Evolutionary conservation across 1,140 invertebrate species (phyloP).

Genomic region (Conus betulinus): DNA sequence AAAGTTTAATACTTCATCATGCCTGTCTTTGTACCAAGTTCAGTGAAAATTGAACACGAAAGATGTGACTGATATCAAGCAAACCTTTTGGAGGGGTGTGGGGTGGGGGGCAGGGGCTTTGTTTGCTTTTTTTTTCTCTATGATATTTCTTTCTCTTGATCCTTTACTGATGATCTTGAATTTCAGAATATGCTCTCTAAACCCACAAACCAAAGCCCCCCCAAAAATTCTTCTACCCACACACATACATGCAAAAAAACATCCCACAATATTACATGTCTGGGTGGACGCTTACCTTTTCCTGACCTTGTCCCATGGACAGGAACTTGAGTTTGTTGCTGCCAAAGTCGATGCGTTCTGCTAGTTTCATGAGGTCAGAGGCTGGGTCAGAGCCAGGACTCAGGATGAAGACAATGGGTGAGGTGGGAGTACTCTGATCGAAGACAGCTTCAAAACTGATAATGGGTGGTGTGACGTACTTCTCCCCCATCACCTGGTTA

Average conservation of each 20-base stretch:
- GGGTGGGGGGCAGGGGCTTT: too few species aligned
- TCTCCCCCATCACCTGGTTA: slow-evolving; percentile 88
- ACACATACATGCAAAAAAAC: not conserved
- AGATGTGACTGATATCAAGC: too few species aligned
- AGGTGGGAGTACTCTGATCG: slow-evolving; percentile 86
- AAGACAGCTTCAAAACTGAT: slow-evolving; percentile 88
- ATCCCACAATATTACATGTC: not conserved
- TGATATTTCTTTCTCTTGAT: too few species aligned
- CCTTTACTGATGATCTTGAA: too few species aligned
- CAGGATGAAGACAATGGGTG: slow-evolving; percentile 90
- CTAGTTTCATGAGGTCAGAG: slow-evolving; percentile 89
- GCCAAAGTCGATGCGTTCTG: slow-evolving; percentile 83
- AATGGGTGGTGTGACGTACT: slow-evolving; percentile 89
- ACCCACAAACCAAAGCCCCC: too few species aligned
- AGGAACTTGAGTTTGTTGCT: slow-evolving; percentile 87
- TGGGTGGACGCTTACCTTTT: slow-evolving; percentile 78
- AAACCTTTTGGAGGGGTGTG: too few species aligned
- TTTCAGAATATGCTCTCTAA: too few species aligned
- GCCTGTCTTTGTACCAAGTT: too few species aligned
- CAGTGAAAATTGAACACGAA: too few species aligned
- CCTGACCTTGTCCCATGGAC: slow-evolving; percentile 92
- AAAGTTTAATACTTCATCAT: too few species aligned
- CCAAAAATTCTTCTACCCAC: not conserved
- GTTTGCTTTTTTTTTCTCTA: too few species aligned
- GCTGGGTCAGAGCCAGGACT: slow-evolving; percentile 93